Evolutionary conservation across 2,888 invertebrate genomes (phyloP), one percentile per base, ranked within the genome.

Genomic region (Polyploca ridens): DNA sequence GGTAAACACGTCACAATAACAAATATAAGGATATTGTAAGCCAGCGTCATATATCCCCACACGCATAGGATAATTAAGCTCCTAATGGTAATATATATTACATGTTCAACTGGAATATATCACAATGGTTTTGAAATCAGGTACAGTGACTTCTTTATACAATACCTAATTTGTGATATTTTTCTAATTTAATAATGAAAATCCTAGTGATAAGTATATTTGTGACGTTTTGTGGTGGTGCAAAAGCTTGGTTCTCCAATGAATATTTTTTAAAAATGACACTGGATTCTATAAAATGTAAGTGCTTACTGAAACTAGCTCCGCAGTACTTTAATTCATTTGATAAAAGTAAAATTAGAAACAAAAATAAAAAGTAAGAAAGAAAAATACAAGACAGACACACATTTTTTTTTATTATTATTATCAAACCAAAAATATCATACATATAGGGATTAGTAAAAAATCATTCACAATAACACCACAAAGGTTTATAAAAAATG

Each of bases 201-300:
- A 19, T 60, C 13, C 35, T 38, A 0, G 14, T 27, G 16, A 3
- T 41, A 27, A 11, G 8, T 41, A 1, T 61, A 13, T 13, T 19
- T 27, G 19, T 61, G 44, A 1, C 33, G n/a, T 38, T 35, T 61
- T 41, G 19, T 35, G 8, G 41, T 41, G 16, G 11, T 7, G 19
- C 27, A 4, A 5, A 41, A 14, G 61, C 27, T 5, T 61, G 61
- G 61, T 11, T 61, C 6, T 61, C 61, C 1, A 41, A 41, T 3
- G 19, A 14, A 19, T 8, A 11, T 5, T 10, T 61, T 38, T 44
- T 61, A 0, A 61, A 61, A 33, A 41, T 27, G 19, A 44, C 41
- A 14, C 10, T 61, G 16, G 19, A 41, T 13, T 61, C 61, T 13
- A 41, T 61, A 6, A 41, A 41, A 61, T 61, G 61, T 61, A 61